phyloP scores from a whole-genome alignment of 1,140 invertebrate species.

The Drosophila ogumai region DNA sequence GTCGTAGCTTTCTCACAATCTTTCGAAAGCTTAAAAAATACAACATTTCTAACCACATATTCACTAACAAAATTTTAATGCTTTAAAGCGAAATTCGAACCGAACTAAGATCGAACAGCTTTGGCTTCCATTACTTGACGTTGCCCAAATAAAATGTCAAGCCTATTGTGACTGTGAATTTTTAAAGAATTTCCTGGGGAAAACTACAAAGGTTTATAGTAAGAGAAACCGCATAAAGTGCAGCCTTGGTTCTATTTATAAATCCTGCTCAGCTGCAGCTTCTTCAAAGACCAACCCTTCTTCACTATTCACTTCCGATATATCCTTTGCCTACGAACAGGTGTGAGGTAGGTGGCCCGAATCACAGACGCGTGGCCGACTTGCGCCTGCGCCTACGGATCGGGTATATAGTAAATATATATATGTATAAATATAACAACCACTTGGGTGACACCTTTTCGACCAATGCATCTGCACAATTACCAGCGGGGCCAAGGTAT shows the following conservation, averaged over 20 bases:
- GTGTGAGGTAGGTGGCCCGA: conserved; percentile 55
- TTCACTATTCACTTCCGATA: conserved; percentile 35
- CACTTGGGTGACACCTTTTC: conserved; percentile 77
- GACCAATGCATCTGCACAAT: conserved; percentile 79
- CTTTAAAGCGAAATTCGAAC: too few relatives aligned
- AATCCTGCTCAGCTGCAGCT: conserved; percentile 10
- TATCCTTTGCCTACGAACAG: conserved; percentile 35
- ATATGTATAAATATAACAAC: conserved; percentile 42
- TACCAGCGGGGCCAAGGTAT: conserved; percentile 71
- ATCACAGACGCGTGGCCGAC: conserved; percentile 73
- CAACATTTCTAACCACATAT: too few relatives aligned
- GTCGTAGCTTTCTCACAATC: too few relatives aligned
- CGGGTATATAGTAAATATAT: conserved; percentile 28
- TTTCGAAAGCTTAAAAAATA: too few relatives aligned
- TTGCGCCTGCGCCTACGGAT: conserved; percentile 61
- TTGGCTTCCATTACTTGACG: too few relatives aligned
- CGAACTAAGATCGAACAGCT: too few relatives aligned
- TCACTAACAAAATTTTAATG: too few relatives aligned
- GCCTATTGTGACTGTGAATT: too few relatives aligned
- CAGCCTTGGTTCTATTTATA: conserved; percentile 22
- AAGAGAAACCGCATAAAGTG: conserved; percentile 1
- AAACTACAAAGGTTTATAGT: neutral
- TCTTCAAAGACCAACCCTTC: conserved; percentile 21
- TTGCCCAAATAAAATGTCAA: too few relatives aligned
- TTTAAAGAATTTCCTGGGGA: too few relatives aligned